Evolutionary conservation across 2,888 invertebrate species (phyloP).

Genomic region (Ypsolopha sequella): DNA sequence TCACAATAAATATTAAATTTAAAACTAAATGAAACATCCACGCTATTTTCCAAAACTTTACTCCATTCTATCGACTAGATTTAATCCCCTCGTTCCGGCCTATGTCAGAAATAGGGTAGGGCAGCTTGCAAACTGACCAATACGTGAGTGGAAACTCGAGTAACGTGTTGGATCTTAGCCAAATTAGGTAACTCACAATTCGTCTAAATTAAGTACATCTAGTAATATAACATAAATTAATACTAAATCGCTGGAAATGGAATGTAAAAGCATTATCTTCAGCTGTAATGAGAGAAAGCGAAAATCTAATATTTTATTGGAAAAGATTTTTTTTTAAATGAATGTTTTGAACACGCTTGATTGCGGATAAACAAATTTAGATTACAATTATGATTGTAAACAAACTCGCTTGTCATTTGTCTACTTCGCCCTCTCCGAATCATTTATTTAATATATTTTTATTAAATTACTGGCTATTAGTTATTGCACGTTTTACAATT

Average conservation of each 20-base stretch:
- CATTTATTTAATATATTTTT: slow-evolving; percentile 61
- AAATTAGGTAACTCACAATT: slow-evolving; percentile 46
- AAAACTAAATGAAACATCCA: slow-evolving; percentile 28
- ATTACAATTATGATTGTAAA: slow-evolving; percentile 63
- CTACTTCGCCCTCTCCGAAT: slow-evolving; percentile 48
- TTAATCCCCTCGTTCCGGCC: no score
- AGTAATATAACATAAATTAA: slow-evolving; percentile 32
- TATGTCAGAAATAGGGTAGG: neutral
- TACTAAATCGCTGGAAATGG: slow-evolving; percentile 38
- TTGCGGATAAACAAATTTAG: slow-evolving; percentile 42
- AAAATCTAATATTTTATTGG: slow-evolving; percentile 15
- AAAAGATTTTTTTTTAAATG: slow-evolving; percentile 18
- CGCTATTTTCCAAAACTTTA: slow-evolving; percentile 14
- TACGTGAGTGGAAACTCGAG: neutral
- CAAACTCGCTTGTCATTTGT: slow-evolving; percentile 17
- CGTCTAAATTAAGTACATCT: slow-evolving; percentile 50
- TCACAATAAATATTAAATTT: slow-evolving; percentile 25
- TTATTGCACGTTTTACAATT: slow-evolving; percentile 72
- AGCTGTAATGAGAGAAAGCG: slow-evolving; percentile 44
- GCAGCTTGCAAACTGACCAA: neutral
- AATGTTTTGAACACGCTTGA: slow-evolving; percentile 17
- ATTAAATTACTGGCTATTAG: slow-evolving; percentile 68
- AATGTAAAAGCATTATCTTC: slow-evolving; percentile 41
- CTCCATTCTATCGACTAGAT: slow-evolving; percentile 5
- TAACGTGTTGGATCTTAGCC: neutral